Base-by-base conservation (phyloP, 2,113 vertebrate genomes). In the Bos taurus region DNA sequence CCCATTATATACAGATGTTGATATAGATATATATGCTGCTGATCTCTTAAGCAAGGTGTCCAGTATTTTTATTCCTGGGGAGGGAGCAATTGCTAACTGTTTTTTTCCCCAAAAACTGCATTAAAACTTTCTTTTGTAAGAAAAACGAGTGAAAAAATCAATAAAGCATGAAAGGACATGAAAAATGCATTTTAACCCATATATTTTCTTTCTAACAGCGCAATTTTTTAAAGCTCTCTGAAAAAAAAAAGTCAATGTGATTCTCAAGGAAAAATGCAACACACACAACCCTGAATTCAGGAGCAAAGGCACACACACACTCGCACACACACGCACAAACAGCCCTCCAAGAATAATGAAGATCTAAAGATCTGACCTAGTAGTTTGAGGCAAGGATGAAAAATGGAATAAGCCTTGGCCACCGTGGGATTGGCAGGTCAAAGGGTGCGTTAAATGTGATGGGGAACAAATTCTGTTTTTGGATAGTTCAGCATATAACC, bases 141-240 rank as follows among this genome's bases (percentile, higher is more conserved):
- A 98, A 99, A 98, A 98, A 98, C 1, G 93, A 98, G 98, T 96
- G 98, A 33, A 97, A 91, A 99, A 99, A 99, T 99, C 98, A 98
- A 99, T 99, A 98, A 97, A 98, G 97, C 98, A 98, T 97, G 98
- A 98, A 98, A 98, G 98, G 97, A 98, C 98, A 99, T 98, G 98
- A 99, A 98, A 99, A 99, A 99, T 98, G 98, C 97, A 99, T 99
- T 99, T 98, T 98, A 98, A 98, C 98, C 94, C 30, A 52, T 82
- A 93, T 80, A 56, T 95, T 96, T 67, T 96, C 96, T 97, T 96
- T 96, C 97, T 95, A 97, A 83, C 3, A 6, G 94, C 97, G 96
- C 96, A 97, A 98, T 98, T 98, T 98, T 98, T 98, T 94, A 98
- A 98, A 98, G 94, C 94, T 96, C 74, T 98, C 82, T 97, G 96